Evolutionary conservation across 92 coral and sea anemone genomes (phyloP), one percentile per base, ranked within the genome.

Genomic region (Chrysogorgia sp.): DNA sequence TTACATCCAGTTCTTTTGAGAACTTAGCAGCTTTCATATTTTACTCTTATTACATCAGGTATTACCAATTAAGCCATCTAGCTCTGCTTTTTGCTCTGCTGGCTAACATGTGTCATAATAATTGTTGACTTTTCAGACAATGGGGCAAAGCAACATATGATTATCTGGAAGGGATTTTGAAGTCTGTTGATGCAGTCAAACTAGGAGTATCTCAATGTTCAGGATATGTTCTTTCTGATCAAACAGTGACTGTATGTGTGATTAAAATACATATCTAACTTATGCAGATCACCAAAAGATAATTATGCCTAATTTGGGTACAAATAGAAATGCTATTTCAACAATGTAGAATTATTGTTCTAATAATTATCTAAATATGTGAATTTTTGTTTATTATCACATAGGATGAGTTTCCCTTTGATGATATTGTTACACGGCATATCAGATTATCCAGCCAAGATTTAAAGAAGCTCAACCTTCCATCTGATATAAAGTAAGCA

Each of bases 71-170:
- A n/a, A n/a, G n/a, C n/a, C n/a, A n/a, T n/a, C n/a, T n/a, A 45
- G 19, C 10, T 45, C 52, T 45, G 10, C 30, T 7, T 58, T 17
- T 34, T n/a, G n/a, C n/a, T n/a, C n/a, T n/a, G n/a, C n/a, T n/a
- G n/a, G n/a, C n/a, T n/a, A n/a, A n/a, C n/a, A n/a, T n/a, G n/a
- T n/a, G n/a, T n/a, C n/a, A n/a, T n/a, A n/a, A n/a, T n/a, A n/a
- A 24, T 59, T 25, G 32, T 63, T 2, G 56, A 14, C 30, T 56
- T 20, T 66, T 32, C 29, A 66, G 74, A 21, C 74, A 37, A 33
- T 66, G 74, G 74, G 74, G 74, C 20, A 50, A 66, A 66, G 74
- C 53, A 6, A 66, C 74, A 66, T 40, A 34, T 40, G 29, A 66
- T 20, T 66, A 66, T 37, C 7, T 66, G 14, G 37, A 34, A 31